Percentiles rank a stretch among this genome's conserved stretches.
These are phyloP conservation scores for Typhlomys cinereus DNA, from an alignment of 2,113 vertebrate species.

Conservation along the genomic window DNA sequence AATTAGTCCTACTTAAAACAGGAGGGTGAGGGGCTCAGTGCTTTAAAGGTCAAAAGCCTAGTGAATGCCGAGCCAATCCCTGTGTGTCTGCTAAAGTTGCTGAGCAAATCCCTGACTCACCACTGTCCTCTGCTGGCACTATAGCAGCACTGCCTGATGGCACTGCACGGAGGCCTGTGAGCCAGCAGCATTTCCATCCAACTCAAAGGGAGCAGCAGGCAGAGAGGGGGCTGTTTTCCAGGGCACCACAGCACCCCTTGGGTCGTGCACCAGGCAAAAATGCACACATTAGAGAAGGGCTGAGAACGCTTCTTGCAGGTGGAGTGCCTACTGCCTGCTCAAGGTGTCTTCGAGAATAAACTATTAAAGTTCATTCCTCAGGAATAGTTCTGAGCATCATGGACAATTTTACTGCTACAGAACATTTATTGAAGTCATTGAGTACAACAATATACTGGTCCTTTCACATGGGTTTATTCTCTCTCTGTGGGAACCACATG, in stretches of 20 bases:
- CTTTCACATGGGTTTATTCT: conserved; percentile 8
- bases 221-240: neutral
- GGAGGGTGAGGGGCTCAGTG: neutral
- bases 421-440: conserved; percentile 18
- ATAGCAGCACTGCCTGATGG: neutral
- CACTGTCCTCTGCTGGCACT: conserved; percentile 48
- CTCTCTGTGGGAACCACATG: neutral
- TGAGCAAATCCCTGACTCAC: neutral
- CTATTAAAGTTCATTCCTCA: conserved; percentile 53
- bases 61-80: neutral
- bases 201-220: rapidly evolving
- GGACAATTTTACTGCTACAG: neutral
- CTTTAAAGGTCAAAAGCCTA: neutral
- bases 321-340: neutral
- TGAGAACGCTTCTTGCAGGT: neutral
- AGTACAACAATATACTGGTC: neutral
- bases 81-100: rapidly evolving
- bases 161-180: too few relatives aligned
- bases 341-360: neutral
- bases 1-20: neutral
- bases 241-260: neutral
- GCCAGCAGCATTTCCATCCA: neutral
- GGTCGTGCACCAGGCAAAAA: neutral
- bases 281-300: neutral
- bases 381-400: conserved; percentile 38